Percentiles rank a stretch among this genome's conserved stretches.
phyloP scores from a whole-genome alignment of 1,140 invertebrate species.

The Frieseomelitta varia region DNA sequence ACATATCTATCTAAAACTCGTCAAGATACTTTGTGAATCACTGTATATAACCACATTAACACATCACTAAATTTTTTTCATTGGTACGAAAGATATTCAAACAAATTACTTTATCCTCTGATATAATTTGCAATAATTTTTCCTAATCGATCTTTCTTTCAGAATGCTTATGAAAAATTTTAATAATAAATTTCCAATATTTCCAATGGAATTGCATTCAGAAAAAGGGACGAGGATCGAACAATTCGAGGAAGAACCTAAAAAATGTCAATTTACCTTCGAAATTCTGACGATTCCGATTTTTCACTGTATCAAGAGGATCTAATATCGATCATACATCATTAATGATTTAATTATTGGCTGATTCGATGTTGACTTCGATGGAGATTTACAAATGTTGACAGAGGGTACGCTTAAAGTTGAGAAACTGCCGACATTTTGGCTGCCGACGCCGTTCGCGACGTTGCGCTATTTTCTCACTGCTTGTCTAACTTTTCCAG shows the following conservation, averaged over 20 bases:
- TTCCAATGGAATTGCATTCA: constrained; percentile 10
- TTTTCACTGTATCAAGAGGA: constrained; percentile 37
- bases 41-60: constrained; percentile 53
- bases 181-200: not conserved
- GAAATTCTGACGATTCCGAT: constrained; percentile 33
- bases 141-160: not conserved
- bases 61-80: constrained; percentile 21
- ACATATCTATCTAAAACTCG: constrained; percentile 13
- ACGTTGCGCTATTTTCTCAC: constrained; percentile 54
- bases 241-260: constrained; percentile 43
- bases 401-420: constrained; percentile 75
- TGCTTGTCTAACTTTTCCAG: not conserved
- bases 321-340: constrained; percentile 44
- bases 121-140: not conserved
- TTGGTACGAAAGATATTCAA: not conserved
- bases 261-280: constrained; percentile 50
- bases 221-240: constrained; percentile 33
- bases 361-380: constrained; percentile 45
- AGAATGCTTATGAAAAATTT: not conserved
- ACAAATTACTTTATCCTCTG: not conserved
- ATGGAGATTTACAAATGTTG: constrained; percentile 61
- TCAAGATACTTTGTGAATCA: constrained; percentile 42
- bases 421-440: constrained; percentile 76
- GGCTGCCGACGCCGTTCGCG: constrained; percentile 73
- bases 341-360: constrained; percentile 44